Conservation (phyloP, 2,888 invertebrate species). For the Agrotis exclamationis region DNA sequence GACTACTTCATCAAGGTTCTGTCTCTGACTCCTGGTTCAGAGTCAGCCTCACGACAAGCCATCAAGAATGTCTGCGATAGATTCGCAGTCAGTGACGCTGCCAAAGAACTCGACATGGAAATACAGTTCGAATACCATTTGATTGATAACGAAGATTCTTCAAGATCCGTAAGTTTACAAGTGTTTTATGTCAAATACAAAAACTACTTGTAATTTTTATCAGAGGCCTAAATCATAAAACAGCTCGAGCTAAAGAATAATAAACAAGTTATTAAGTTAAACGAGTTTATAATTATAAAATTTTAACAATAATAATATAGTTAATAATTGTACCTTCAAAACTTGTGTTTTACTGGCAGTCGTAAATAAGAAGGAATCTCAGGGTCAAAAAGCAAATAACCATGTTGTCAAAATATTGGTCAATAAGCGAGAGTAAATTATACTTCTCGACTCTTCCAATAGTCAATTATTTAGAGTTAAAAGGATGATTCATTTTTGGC, state of each 20-base stretch:
- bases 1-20: slow-evolving; percentile 97
- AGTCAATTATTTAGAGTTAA: neutral
- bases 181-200: no score
- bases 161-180: slow-evolving; percentile 63
- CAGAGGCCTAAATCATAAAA: neutral
- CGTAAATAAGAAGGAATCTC: neutral
- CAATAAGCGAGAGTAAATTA: neutral
- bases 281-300: neutral
- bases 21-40: slow-evolving; percentile 95
- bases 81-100: slow-evolving; percentile 94
- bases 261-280: neutral
- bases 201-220: no score
- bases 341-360: neutral
- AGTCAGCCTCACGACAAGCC: slow-evolving; percentile 93
- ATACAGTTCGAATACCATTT: slow-evolving; percentile 94
- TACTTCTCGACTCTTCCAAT: neutral
- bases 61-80: slow-evolving; percentile 94
- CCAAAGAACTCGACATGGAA: slow-evolving; percentile 94
- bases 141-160: slow-evolving; percentile 88
- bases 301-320: neutral
- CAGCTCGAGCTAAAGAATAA: neutral
- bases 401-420: neutral
- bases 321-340: neutral
- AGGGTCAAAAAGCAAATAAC: neutral
- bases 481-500: slow-evolving; percentile 6